phyloP scores from a whole-genome alignment of 2,113 vertebrate genomes.

The Patagioenas fasciata region DNA sequence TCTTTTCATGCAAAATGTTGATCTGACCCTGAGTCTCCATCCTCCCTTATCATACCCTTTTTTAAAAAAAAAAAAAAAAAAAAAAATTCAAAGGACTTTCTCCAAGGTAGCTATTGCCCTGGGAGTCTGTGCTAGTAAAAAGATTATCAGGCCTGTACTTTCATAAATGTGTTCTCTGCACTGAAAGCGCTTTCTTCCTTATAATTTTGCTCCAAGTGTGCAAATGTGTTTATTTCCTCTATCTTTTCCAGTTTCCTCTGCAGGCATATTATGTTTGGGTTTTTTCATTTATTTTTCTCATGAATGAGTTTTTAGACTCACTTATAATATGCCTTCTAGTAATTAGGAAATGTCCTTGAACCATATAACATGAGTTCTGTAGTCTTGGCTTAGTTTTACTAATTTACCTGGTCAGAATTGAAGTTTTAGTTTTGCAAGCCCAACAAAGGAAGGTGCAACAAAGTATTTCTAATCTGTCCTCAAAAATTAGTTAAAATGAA shows the following conservation, averaged over 20 bases:
- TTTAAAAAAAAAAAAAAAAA: too few species aligned
- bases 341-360: background rate
- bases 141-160: background rate
- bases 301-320: background rate
- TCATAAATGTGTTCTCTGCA: background rate
- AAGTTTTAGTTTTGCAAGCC: background rate
- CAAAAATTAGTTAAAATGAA: background rate
- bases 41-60: too few species aligned
- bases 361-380: fast-evolving
- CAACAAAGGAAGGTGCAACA: background rate
- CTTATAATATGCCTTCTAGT: background rate
- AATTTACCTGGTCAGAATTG: background rate
- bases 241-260: background rate
- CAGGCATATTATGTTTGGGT: background rate
- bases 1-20: background rate
- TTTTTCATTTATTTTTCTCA: background rate
- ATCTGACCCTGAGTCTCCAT: background rate
- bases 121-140: background rate
- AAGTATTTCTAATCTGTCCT: background rate
- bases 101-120: background rate
- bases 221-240: background rate
- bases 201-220: background rate
- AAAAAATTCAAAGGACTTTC: background rate
- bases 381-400: background rate
- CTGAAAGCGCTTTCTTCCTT: background rate